Evolutionary conservation across 2,113 vertebrate species (phyloP).

Genomic region (Paralichthys olivaceus): DNA sequence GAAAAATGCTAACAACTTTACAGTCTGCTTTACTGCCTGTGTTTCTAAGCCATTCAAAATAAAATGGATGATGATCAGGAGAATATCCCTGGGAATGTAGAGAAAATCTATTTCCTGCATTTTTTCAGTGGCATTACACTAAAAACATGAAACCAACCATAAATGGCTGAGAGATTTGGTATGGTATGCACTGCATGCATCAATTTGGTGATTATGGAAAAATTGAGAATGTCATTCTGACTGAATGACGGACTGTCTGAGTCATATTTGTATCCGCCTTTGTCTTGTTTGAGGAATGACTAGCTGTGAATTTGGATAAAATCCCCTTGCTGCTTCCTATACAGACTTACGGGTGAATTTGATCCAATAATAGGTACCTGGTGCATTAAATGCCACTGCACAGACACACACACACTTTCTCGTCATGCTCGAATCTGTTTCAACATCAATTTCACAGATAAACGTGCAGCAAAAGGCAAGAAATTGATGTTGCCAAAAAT

Average conservation of each 20-base stretch:
- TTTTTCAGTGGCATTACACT: not conserved
- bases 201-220: slow-evolving; percentile 13
- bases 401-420: not conserved
- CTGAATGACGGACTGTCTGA: slow-evolving; percentile 1
- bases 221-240: not conserved
- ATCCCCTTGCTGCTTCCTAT: slow-evolving; percentile 3
- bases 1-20: not conserved
- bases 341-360: slow-evolving; percentile 30
- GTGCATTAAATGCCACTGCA: slow-evolving; percentile 5
- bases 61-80: not conserved
- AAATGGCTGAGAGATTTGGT: not conserved
- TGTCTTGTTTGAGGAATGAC: slow-evolving; percentile 8
- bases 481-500: slow-evolving; percentile 31
- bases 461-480: slow-evolving; percentile 13
- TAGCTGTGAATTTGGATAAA: slow-evolving; percentile 31
- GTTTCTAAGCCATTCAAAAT: slow-evolving; percentile 6
- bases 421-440: slow-evolving; percentile 22
- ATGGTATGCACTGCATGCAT: not conserved
- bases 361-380: slow-evolving; percentile 35
- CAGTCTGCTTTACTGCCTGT: not conserved
- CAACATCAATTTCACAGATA: slow-evolving; percentile 60
- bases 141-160: slow-evolving; percentile 29
- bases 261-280: slow-evolving; percentile 23
- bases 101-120: not conserved
- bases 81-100: slow-evolving; percentile 24